phyloP scores from a whole-genome alignment of 2,888 invertebrate species.

The Escarpia spicata region DNA sequence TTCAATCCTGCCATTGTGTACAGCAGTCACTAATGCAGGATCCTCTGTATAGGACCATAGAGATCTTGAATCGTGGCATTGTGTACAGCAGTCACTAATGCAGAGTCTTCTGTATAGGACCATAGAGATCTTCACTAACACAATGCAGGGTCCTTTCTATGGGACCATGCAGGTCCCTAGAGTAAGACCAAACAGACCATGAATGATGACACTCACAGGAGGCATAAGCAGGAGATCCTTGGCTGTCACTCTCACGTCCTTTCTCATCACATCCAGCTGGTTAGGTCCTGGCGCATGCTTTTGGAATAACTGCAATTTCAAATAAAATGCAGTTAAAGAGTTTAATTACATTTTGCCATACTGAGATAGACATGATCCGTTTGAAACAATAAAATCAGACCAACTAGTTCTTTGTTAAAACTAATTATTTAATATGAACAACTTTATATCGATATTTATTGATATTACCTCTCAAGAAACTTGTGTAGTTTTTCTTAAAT shows the following conservation, averaged over 20 bases:
- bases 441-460: too few species aligned
- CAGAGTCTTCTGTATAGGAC: too few species aligned
- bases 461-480: too few species aligned
- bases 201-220: constrained; percentile 37
- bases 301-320: constrained; percentile 40
- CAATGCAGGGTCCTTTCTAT: not conserved
- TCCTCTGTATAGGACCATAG: constrained; percentile 58
- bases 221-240: constrained; percentile 68
- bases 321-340: not conserved
- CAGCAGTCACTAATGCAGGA: constrained; percentile 65
- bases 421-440: too few species aligned
- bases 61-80: too few species aligned
- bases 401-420: too few species aligned
- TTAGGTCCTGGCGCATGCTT: constrained; percentile 64
- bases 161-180: not conserved
- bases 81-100: too few species aligned
- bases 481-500: too few species aligned
- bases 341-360: too few species aligned
- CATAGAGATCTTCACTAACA: too few species aligned
- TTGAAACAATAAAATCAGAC: not conserved
- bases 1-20: constrained; percentile 29
- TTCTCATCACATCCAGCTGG: constrained; percentile 68
- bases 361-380: not conserved
- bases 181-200: too few species aligned
- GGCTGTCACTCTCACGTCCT: constrained; percentile 63